Evolutionary conservation across 2,797 vertebrate genomes (phyloP), one percentile per base, ranked within the genome.

Genomic region (Pogonophryne albipinna): DNA sequence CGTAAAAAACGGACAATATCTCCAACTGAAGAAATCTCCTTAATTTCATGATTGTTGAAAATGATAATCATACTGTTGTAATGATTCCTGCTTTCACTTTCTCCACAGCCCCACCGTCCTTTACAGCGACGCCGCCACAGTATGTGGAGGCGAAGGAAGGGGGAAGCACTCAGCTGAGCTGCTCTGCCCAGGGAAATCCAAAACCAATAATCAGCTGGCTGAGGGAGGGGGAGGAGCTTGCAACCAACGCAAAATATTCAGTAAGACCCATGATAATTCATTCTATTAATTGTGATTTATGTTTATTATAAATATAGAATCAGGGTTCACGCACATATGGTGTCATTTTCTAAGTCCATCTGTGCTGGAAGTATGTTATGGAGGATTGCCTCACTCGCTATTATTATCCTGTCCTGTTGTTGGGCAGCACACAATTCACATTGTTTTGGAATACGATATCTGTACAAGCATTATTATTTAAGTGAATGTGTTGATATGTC

Each of bases 81-180:
- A 50, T 42, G 19, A 63, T 17, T 41, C 12, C 12, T 67, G 17
- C 52, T 60, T 64, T 75, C 64, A 8, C 58, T 89, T 76, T 85
- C 84, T 85, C 75, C 55, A 5, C 95, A 99, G 98, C 98, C 82
- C 98, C 98, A 78, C 98, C 98, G 64, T 97, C 97, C 75, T 99
- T 99, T 93, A 97, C 96, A 76, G 96, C 98, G 76, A 99, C 97
- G 13, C 98, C 98, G 2, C 97, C 98, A 5, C 97, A 99, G 87
- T 98, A 99, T 90, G 97, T 99, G 82, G 98, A 99, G 92, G 98
- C 96, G 0, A 99, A 98, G 91, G 98, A 99, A 90, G 97, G 97
- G 49, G 95, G 97, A 89, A 98, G 95, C 66, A 91, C 97, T 84
- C 95, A 95, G 85, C 93, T 99, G 85, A 98, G 95, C 89, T 99